Evolutionary conservation across 1,140 invertebrate species (phyloP).

Genomic region (Sminthurinus signatus): DNA sequence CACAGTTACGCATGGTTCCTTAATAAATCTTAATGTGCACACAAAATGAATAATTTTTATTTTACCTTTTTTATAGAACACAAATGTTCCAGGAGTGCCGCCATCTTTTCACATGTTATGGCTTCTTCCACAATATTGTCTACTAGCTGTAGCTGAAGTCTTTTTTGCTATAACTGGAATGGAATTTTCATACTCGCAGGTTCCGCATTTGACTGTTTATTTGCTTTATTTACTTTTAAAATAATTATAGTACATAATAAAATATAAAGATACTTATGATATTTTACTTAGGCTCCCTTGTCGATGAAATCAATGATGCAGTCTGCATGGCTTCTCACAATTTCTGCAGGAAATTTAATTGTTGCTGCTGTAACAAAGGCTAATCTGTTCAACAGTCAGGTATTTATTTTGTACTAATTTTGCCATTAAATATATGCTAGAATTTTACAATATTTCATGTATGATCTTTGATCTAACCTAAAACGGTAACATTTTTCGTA

Average conservation of each 20-base stretch:
- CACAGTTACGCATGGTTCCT: no score
- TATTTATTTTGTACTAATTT: constrained; percentile 43
- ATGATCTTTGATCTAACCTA: no score
- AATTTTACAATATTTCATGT: no score
- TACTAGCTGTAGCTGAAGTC: constrained; percentile 58
- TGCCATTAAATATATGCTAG: neutral
- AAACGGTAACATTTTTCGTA: no score
- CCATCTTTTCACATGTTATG: constrained; percentile 29
- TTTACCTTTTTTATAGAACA: no score
- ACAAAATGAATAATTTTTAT: no score
- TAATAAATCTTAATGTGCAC: no score
- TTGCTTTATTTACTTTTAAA: neutral
- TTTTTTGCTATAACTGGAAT: constrained; percentile 69
- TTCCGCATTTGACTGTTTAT: neutral
- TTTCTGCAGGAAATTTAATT: constrained; percentile 83
- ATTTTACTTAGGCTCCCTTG: neutral
- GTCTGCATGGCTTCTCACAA: constrained; percentile 80
- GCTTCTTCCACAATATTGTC: constrained; percentile 42
- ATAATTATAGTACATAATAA: neutral
- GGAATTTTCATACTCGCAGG: constrained; percentile 28
- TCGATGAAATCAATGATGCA: constrained; percentile 84
- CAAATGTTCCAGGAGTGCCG: no score
- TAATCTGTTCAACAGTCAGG: constrained; percentile 56
- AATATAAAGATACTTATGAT: neutral
- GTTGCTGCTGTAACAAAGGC: constrained; percentile 78